Conservation (phyloP, 2,113 vertebrate genomes). For the Dasyurus viverrinus region DNA sequence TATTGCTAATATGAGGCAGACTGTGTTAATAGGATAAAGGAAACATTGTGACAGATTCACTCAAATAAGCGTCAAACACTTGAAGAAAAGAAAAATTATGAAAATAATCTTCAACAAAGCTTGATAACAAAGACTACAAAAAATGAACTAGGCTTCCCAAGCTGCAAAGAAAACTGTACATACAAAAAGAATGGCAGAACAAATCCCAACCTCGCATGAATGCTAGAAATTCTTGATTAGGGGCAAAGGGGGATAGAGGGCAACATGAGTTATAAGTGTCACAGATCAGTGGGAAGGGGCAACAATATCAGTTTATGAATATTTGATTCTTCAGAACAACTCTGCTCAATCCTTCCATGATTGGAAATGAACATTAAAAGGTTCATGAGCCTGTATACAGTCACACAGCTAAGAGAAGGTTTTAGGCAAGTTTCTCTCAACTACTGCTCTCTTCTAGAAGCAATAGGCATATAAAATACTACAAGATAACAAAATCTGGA, state of each 20-base stretch:
- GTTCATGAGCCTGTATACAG: background rate
- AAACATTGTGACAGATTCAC: conserved; percentile 75
- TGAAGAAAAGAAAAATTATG: conserved; percentile 52
- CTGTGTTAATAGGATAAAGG: conserved; percentile 58
- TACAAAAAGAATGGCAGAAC: conserved; percentile 11
- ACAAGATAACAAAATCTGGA: background rate
- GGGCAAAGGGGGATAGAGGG: background rate
- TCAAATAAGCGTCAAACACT: conserved; percentile 56
- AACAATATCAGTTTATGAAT: background rate
- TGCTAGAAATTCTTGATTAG: background rate
- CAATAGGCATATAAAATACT: background rate
- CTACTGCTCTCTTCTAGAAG: background rate
- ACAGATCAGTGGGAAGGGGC: background rate
- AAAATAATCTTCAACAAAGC: conserved; percentile 52
- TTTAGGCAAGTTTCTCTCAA: background rate
- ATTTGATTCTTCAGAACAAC: background rate
- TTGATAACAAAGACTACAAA: conserved; percentile 46
- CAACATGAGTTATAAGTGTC: background rate
- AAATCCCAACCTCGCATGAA: background rate
- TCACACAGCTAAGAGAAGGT: background rate
- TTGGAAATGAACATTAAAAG: background rate
- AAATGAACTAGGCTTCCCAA: background rate
- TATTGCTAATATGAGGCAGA: conserved; percentile 44
- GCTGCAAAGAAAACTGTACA: background rate
- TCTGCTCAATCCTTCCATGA: background rate